Conservation (phyloP, 2,888 invertebrate genomes). For the Aspidiotus destructor region DNA sequence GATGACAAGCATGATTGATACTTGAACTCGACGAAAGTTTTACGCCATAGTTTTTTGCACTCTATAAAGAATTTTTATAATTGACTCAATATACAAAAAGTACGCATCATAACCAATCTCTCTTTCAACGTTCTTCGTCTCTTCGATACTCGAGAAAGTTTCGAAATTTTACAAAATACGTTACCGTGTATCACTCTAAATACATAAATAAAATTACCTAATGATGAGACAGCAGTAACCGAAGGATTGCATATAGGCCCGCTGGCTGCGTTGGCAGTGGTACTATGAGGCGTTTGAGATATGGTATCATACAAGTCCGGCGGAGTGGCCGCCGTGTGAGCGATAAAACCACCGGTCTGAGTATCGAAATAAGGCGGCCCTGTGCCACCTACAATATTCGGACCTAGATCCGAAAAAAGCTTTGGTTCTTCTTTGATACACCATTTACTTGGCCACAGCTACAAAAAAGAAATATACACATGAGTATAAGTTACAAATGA, state of each 20-base stretch:
- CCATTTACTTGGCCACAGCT: slow-evolving; percentile 82
- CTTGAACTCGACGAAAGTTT: too few species aligned
- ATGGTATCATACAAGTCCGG: slow-evolving; percentile 60
- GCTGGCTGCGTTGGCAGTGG: slow-evolving; percentile 42
- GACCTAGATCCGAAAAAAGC: slow-evolving; percentile 68
- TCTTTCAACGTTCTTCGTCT: too few species aligned
- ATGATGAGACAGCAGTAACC: slow-evolving; percentile 13
- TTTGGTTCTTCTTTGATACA: slow-evolving; percentile 86
- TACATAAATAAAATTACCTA: slow-evolving; percentile 9
- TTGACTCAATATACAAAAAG: too few species aligned
- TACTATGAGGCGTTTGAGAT: slow-evolving; percentile 54
- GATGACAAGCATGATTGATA: too few species aligned
- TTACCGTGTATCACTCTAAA: too few species aligned
- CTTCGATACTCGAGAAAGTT: too few species aligned
- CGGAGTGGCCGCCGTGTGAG: slow-evolving; percentile 42
- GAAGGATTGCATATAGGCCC: slow-evolving; percentile 35
- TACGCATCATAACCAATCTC: too few species aligned
- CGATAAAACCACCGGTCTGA: slow-evolving; percentile 36
- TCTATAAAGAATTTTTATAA: too few species aligned
- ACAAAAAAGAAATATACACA: slow-evolving; percentile 37
- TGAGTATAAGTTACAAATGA: too few species aligned
- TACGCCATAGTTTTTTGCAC: too few species aligned
- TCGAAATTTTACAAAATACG: too few species aligned
- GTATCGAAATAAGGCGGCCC: slow-evolving; percentile 41
- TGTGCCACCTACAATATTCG: slow-evolving; percentile 45